Evolutionary conservation across 2,888 invertebrate species (phyloP).

Genomic region (Cheiracanthium punctorium): DNA sequence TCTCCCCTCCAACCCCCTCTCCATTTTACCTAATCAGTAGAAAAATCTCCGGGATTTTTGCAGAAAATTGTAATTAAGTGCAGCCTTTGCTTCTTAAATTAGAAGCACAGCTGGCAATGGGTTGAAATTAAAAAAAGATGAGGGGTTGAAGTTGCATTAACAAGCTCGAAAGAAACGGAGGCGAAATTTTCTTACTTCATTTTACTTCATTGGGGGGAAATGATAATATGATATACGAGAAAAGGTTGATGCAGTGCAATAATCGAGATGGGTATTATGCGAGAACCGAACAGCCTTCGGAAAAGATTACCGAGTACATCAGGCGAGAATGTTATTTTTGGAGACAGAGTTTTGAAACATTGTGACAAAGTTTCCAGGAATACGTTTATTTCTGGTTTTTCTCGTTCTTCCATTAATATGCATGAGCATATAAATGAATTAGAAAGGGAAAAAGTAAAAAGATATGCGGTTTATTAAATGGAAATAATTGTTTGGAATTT

Average conservation of each 20-base stretch:
- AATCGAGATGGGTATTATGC: not conserved
- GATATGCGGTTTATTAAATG: too few species aligned
- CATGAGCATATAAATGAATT: too few species aligned
- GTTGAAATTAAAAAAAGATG: not conserved
- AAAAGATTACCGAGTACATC: too few species aligned
- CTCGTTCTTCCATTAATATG: too few species aligned
- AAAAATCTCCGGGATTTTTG: constrained; percentile 56
- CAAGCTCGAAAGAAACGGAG: not conserved
- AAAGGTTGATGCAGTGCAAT: not conserved
- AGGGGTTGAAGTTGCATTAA: not conserved
- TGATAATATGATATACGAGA: not conserved
- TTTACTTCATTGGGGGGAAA: too few species aligned
- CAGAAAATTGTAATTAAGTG: constrained; percentile 65
- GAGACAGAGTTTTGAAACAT: too few species aligned
- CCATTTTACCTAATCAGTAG: constrained; percentile 51
- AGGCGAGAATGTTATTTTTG: too few species aligned
- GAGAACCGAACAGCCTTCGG: too few species aligned
- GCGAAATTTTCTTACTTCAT: not conserved
- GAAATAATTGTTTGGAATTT: too few species aligned
- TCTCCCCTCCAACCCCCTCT: constrained; percentile 30
- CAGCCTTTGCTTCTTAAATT: constrained; percentile 18
- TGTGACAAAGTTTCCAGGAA: too few species aligned
- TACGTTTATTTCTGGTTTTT: too few species aligned
- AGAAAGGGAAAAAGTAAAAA: too few species aligned
- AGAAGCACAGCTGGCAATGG: constrained; percentile 8